Evolutionary conservation across 1,140 invertebrate genomes (phyloP).

Genomic region (Drosophila pruinosa): DNA sequence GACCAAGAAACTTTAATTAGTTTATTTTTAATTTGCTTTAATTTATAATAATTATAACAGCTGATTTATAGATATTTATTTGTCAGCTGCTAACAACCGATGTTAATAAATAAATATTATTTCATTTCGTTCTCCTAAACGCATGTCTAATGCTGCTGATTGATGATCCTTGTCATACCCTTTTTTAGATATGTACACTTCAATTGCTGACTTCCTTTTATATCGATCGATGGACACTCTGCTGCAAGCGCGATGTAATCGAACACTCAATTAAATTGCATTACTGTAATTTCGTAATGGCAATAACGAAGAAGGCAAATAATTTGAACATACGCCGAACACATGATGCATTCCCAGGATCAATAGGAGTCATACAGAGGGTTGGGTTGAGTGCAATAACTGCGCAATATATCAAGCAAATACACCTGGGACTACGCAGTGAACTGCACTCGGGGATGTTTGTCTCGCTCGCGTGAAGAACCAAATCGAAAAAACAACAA

Average conservation of each 20-base stretch:
- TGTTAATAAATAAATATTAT: too few species aligned
- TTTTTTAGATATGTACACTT: too few species aligned
- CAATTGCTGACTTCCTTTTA: background rate
- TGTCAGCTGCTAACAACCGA: too few species aligned
- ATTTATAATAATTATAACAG: too few species aligned
- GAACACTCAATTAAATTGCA: constrained; percentile 62
- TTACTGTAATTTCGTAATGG: constrained; percentile 58
- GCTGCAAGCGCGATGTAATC: constrained; percentile 27
- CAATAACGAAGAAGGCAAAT: constrained; percentile 28
- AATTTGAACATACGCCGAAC: constrained; percentile 68
- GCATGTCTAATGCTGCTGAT: too few species aligned
- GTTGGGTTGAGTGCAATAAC: constrained; percentile 55
- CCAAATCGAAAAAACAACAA: constrained; percentile 40
- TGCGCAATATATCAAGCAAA: constrained; percentile 78
- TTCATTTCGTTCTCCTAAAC: background rate
- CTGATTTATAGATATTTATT: too few species aligned
- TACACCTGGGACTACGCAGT: constrained; percentile 66
- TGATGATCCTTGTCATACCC: background rate
- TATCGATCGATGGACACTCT: background rate
- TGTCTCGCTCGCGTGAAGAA: constrained; percentile 43
- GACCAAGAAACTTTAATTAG: too few species aligned
- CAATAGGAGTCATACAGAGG: background rate
- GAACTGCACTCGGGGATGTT: constrained; percentile 53
- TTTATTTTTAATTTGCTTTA: background rate
- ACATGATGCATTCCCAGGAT: constrained; percentile 73